Conservation (phyloP, 1,140 invertebrate species). For the Diploscapter pachys region DNA sequence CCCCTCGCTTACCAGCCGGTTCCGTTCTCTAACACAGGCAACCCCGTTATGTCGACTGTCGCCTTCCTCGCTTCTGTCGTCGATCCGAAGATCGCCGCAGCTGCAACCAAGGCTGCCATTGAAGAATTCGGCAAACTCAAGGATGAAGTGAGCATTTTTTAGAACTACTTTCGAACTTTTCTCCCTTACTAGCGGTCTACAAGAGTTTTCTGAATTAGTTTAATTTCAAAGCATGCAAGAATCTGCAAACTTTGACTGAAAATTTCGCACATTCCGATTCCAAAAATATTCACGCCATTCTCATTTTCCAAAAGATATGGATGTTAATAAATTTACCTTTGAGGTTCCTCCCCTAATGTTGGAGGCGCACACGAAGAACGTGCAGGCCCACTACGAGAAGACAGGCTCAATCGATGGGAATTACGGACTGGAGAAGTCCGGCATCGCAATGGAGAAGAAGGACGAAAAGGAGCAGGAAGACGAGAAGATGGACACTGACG, state of each 20-base stretch:
- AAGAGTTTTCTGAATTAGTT: too few relatives aligned
- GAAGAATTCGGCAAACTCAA: conserved; percentile 67
- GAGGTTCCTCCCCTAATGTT: conserved; percentile 82
- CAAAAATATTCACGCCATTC: background rate
- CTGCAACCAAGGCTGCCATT: conserved; percentile 95
- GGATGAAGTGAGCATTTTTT: conserved; percentile 68
- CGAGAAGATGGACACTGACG: conserved; percentile 18
- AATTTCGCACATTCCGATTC: background rate
- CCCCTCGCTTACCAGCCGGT: conserved; percentile 94
- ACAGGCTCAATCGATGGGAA: conserved; percentile 76
- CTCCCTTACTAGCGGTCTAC: too few relatives aligned
- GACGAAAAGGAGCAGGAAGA: conserved; percentile 7
- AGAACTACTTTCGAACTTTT: too few relatives aligned
- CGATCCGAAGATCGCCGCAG: conserved; percentile 90
- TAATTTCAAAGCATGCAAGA: too few relatives aligned
- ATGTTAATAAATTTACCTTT: background rate
- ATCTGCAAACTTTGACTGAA: background rate
- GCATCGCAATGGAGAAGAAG: conserved; percentile 14
- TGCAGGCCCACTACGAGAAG: conserved; percentile 71
- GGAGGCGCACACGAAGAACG: conserved; percentile 90
- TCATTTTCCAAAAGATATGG: background rate
- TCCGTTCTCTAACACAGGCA: conserved; percentile 89
- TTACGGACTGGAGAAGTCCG: conserved; percentile 67
- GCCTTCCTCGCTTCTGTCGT: conserved; percentile 97
- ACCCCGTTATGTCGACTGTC: conserved; percentile 99